Evolutionary conservation across 92 coral and sea anemone species (phyloP), one percentile per base, ranked within the genome.

Genomic region (Heteractis magnifica): DNA sequence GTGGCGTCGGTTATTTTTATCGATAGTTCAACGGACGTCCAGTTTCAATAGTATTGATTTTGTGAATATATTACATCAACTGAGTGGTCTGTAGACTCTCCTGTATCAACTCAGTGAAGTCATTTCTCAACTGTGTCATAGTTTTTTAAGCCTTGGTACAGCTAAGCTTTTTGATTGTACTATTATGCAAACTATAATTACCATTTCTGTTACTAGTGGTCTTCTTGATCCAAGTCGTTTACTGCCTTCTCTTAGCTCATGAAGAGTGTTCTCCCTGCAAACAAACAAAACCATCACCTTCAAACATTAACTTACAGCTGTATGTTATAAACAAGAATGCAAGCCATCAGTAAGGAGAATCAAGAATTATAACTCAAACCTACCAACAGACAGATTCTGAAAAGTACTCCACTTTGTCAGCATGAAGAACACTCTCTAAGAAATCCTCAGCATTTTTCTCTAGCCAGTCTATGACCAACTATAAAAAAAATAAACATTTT

Each of bases 391-490:
- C 92, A 72, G 94, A 94, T 78, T 89, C 94, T 15, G 98, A 93
- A 76, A 94, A 97, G 83, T 92, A 97, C 65, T 97, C 98, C 76
- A 94, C 98, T 83, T 92, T 91, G 20, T 94, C 95, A 77, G 95
- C 77, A 77, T 97, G 93, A 49, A 97, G 78, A 23, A 97, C 86
- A 75, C 78, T 86, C 51, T 86, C 94, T 84, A 97, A 64, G 90
- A 92, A 97, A 80, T 94, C 97, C 51, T 97, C 98, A 77, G 94
- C 98, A 87, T 97, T 97, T 86, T 89, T 94, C 78, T 97, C 99
- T 56, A 97, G 81, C 99, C 99, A 97, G 87, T 97, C 99, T 83
- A 97, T 89, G 3, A 97, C 98, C 84, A 97, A 84, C 99, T 95
- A 72, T 18, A 78, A 81, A n/a, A 62, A 21, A 49, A 19, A 8